Conservation (phyloP, 2,113 vertebrate species). For the Corythaeola cristata region DNA sequence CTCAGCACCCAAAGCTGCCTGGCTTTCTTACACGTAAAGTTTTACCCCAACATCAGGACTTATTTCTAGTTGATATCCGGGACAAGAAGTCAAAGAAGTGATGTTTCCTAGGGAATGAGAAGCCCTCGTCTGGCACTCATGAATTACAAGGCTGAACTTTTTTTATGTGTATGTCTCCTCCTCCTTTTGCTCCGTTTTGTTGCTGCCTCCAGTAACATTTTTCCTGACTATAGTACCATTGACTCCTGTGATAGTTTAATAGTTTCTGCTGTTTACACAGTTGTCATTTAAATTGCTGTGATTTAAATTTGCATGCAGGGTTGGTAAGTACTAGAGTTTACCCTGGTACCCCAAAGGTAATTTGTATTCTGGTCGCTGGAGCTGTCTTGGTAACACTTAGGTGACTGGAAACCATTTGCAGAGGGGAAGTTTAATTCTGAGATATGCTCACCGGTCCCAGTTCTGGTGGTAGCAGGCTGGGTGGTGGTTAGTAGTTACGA, state of each 20-base stretch:
- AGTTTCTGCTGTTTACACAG: slow-evolving; percentile 79
- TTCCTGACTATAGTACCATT: slow-evolving; percentile 64
- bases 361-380: slow-evolving; percentile 84
- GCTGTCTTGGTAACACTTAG: slow-evolving; percentile 91
- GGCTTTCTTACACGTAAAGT: background rate
- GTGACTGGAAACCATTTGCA: slow-evolving; percentile 87
- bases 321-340: slow-evolving; percentile 65
- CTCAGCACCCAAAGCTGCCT: background rate
- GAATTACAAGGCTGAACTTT: slow-evolving; percentile 65
- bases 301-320: slow-evolving; percentile 76
- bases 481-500: slow-evolving; percentile 63
- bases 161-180: slow-evolving; percentile 62
- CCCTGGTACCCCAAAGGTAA: slow-evolving; percentile 75
- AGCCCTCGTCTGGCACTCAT: slow-evolving; percentile 26
- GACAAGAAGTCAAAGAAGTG: slow-evolving; percentile 36
- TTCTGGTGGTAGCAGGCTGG: slow-evolving; percentile 69
- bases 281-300: slow-evolving; percentile 82
- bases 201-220: slow-evolving; percentile 72
- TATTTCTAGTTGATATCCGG: slow-evolving; percentile 40
- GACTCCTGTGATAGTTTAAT: slow-evolving; percentile 80
- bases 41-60: background rate
- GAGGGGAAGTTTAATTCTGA: slow-evolving; percentile 80
- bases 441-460: slow-evolving; percentile 70
- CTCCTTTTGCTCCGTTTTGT: slow-evolving; percentile 72
- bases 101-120: slow-evolving; percentile 70